Evolutionary conservation across 1,140 invertebrate genomes (phyloP).

Genomic region (Caenorhabditis latens): DNA sequence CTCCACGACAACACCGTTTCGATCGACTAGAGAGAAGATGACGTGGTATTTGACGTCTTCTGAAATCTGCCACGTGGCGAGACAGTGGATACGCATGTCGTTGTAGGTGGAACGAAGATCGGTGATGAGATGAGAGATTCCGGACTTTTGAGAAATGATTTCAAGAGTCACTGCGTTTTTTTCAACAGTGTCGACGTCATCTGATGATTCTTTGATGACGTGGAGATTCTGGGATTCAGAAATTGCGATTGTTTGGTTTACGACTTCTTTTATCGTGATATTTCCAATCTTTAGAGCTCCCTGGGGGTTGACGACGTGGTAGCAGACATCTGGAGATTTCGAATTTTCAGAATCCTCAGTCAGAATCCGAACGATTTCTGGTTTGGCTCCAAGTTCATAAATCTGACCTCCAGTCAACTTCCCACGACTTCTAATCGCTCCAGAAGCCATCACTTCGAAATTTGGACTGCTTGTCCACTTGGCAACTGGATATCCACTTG

Average conservation of each 20-base stretch:
- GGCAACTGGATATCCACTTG: background rate
- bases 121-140: background rate
- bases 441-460: background rate
- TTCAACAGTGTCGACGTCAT: background rate
- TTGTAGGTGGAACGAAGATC: background rate
- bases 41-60: conserved; percentile 32
- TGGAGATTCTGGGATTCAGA: no score
- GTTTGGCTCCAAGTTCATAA: no score
- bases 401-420: no score
- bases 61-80: conserved; percentile 25
- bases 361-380: no score
- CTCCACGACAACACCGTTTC: background rate
- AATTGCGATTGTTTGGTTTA: no score
- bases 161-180: background rate
- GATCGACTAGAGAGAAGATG: background rate
- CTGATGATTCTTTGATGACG: background rate
- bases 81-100: conserved; percentile 12
- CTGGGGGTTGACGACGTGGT: background rate
- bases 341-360: background rate
- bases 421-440: background rate
- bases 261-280: no score
- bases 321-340: background rate
- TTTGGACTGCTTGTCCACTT: background rate
- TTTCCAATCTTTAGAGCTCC: background rate
- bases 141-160: background rate